Base-by-base conservation (phyloP, 2,888 invertebrate species). In the Ceriagrion tenellum region DNA sequence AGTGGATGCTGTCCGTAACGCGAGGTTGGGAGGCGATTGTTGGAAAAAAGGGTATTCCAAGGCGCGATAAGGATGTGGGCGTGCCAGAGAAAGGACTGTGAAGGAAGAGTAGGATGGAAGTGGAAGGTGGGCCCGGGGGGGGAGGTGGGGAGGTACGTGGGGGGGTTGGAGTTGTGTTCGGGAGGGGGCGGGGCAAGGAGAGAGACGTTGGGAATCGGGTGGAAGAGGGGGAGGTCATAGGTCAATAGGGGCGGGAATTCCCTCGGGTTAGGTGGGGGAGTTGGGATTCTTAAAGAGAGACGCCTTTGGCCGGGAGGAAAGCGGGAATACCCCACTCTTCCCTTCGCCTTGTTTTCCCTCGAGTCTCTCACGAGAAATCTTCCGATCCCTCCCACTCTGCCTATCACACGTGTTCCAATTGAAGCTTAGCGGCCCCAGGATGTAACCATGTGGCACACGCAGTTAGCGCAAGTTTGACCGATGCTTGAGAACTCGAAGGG, bases 51-150 rank as follows among this genome's bases (percentile, higher is more conserved):
- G 81, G 35, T 81, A 35, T 81, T 81, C n/a, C n/a, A 69, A 93
- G 93, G 93, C 93, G 93, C 93, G 93, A 93, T 93, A 93, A 93
- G 93, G 69, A 93, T 47, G 93, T 63, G 93, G 93, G 93, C 93
- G 93, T 93, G 93, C 69, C 93, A 13, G 69, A 30, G 69, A 30
- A 35, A 40, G 69, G 59, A 56, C 30, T 47, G 59, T n/a, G 69
- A 47, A 69, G 12, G 40, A 8, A 47, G 47, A 47, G 47, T 47
- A 90, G 90, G 90, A 40, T 35, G 18, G 88, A 90, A 56, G 26
- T 55, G 55, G 55, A 55, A 55, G 55, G 8, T 30, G 90, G 55
- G 90, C 90, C 69, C 26, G 26, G 26, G 26, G 69, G 20, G 20
- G n/a, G 23, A 26, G 8, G 26, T n/a, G 8, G 69, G 69, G n/a